phyloP scores from a whole-genome alignment of 2,113 vertebrate genomes.

The Todiramphus chloris region DNA sequence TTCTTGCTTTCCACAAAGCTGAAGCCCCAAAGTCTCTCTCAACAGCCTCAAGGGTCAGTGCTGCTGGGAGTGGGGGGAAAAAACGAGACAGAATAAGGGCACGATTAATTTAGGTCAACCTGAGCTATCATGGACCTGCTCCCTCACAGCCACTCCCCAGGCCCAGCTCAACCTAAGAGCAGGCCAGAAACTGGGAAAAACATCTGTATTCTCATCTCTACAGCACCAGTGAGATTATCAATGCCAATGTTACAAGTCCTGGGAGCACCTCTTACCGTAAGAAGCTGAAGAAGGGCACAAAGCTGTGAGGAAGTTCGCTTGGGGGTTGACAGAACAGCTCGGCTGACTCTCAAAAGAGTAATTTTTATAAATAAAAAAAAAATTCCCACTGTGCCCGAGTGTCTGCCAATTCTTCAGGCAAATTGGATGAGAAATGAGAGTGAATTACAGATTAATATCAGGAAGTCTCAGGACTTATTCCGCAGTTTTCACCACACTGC shows the following conservation, averaged over 20 bases:
- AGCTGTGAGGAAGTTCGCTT: accelerated
- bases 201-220: not conserved
- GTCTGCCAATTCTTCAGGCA: not conserved
- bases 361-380: not conserved
- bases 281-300: not conserved
- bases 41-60: not conserved
- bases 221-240: not conserved
- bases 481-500: not conserved
- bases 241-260: not conserved
- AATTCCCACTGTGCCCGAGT: not conserved
- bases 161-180: not conserved
- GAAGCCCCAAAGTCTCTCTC: not conserved
- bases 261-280: not conserved
- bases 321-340: not conserved
- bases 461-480: not conserved
- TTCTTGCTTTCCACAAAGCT: not conserved
- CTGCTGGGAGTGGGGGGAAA: too few relatives aligned
- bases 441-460: not conserved
- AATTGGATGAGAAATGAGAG: not conserved
- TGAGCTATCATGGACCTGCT: not conserved
- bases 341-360: not conserved
- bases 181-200: not conserved
- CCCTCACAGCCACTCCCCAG: not conserved
- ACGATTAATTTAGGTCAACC: not conserved
- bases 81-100: accelerated